phyloP scores from a whole-genome alignment of 2,113 vertebrate species.

The Columba janthina region DNA sequence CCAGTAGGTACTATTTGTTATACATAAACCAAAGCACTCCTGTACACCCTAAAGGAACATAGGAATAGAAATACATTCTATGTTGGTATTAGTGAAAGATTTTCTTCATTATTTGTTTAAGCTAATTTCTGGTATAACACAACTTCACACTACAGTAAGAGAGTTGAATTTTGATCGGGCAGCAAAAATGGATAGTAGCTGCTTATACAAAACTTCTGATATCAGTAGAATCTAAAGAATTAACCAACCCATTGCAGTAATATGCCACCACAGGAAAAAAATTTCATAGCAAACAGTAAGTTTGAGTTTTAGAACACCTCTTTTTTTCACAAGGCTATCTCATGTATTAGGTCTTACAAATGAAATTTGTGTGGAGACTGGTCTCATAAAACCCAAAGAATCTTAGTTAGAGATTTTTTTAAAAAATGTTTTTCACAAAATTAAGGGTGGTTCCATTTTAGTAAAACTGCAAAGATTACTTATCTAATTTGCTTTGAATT shows the following conservation, averaged over 20 bases:
- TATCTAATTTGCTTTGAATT: neutral
- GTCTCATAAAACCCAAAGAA: neutral
- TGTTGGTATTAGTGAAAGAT: neutral
- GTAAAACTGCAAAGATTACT: neutral
- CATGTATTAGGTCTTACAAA: neutral
- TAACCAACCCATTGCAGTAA: neutral
- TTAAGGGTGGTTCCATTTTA: neutral
- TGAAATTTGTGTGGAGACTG: neutral
- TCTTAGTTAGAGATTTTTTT: neutral
- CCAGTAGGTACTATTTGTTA: neutral
- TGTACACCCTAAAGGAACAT: neutral
- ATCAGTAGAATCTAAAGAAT: neutral
- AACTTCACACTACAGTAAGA: neutral
- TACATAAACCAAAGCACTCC: neutral
- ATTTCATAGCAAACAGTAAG: neutral
- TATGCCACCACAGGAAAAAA: accelerated
- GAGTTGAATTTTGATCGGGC: neutral
- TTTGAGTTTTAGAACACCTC: too few species aligned
- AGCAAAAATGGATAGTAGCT: neutral
- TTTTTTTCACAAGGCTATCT: neutral
- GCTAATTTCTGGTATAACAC: neutral
- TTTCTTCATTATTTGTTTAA: neutral
- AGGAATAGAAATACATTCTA: neutral
- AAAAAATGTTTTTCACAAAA: neutral
- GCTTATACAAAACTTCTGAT: neutral